Conservation (phyloP, 2,797 vertebrate species). For the Macropodus opercularis region DNA sequence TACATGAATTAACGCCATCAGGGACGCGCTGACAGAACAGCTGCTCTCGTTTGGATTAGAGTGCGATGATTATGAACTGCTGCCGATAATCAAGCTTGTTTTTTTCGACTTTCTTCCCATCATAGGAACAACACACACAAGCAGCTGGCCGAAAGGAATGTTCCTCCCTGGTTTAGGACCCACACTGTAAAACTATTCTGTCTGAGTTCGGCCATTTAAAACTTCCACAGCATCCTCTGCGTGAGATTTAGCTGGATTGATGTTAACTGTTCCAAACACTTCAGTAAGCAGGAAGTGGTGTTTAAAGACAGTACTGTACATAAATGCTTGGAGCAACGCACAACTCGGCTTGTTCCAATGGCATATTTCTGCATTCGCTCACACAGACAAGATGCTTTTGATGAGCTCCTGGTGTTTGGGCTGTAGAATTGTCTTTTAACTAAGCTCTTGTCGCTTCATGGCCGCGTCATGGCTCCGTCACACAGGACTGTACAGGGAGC, state of each 20-base stretch:
- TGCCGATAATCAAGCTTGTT: not conserved
- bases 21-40: not conserved
- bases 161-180: not conserved
- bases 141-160: too few species aligned
- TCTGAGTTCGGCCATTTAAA: too few species aligned
- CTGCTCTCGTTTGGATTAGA: not conserved
- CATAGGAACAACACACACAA: not conserved
- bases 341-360: not conserved
- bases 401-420: conserved; percentile 2
- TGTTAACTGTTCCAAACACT: conserved; percentile 6
- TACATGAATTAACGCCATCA: not conserved
- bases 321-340: conserved; percentile 10
- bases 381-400: not conserved
- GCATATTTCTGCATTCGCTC: conserved; percentile 10
- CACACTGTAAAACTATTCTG: not conserved
- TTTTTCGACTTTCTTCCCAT: not conserved
- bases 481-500: conserved; percentile 15
- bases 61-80: not conserved
- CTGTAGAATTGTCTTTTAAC: conserved; percentile 7
- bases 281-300: too few species aligned
- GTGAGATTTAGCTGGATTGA: not conserved
- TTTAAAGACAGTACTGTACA: too few species aligned
- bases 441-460: conserved; percentile 33
- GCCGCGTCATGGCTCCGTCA: conserved; percentile 20
- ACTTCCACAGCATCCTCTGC: not conserved